phyloP scores from a whole-genome alignment of 2,888 invertebrate species.

The Plebejus anna region DNA sequence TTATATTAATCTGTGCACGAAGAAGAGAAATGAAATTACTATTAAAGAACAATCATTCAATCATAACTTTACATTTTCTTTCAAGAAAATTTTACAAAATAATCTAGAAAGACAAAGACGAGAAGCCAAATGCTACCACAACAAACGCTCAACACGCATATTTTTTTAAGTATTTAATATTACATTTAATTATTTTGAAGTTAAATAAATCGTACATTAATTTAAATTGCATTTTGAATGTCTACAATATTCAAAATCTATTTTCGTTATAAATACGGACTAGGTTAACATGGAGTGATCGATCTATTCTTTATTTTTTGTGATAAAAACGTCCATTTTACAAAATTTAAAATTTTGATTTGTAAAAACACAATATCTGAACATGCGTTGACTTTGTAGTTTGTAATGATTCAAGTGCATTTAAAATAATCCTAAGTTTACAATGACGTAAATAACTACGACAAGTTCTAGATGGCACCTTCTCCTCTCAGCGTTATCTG shows the following conservation, averaged over 20 bases:
- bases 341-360: background rate
- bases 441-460: conserved; percentile 46
- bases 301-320: conserved; percentile 16
- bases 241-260: background rate
- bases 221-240: background rate
- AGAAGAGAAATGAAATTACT: conserved; percentile 20
- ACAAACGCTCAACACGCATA: conserved; percentile 2
- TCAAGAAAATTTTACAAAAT: background rate
- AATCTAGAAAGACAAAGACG: background rate
- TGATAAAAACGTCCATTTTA: background rate
- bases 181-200: background rate
- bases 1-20: conserved; percentile 34
- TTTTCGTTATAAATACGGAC: conserved; percentile 15
- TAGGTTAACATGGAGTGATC: conserved; percentile 4
- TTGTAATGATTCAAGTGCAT: no score
- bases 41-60: background rate
- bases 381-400: conserved; percentile 34
- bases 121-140: background rate
- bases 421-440: conserved; percentile 37
- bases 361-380: conserved; percentile 26
- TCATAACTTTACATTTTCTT: background rate
- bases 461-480: conserved; percentile 54
- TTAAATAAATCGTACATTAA: background rate
- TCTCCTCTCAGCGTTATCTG: conserved; percentile 64
- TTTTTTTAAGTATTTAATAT: background rate